phyloP scores from a whole-genome alignment of 2,888 invertebrate genomes.

The Meandrusa payeni region DNA sequence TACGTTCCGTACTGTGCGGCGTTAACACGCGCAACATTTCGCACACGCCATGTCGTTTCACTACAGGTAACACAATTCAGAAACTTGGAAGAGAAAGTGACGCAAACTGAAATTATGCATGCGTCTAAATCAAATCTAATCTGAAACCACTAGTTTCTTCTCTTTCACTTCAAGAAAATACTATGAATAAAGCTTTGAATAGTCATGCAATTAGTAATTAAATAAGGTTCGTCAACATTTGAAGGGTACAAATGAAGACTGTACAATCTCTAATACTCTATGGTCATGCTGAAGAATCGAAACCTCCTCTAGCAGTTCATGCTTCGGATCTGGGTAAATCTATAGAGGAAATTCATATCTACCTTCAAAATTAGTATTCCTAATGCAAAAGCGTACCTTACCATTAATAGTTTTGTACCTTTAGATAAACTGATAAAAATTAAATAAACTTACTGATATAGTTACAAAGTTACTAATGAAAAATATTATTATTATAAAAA shows the following conservation, averaged over 20 bases:
- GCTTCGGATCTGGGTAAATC: constrained; percentile 52
- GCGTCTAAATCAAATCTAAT: constrained; percentile 23
- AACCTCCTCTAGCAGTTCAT: constrained; percentile 46
- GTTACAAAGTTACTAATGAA: too few relatives aligned
- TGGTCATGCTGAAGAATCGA: constrained; percentile 63
- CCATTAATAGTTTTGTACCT: constrained; percentile 28
- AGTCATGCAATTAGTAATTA: constrained; percentile 66
- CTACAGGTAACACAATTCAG: constrained; percentile 2
- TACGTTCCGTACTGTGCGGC: background rate
- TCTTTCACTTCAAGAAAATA: constrained; percentile 35
- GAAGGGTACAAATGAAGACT: constrained; percentile 39
- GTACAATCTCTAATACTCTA: constrained; percentile 54
- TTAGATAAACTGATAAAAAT: too few relatives aligned
- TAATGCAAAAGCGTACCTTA: constrained; percentile 55
- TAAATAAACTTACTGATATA: too few relatives aligned
- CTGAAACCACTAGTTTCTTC: constrained; percentile 30
- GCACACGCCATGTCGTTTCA: constrained; percentile 3
- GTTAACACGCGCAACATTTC: constrained; percentile 21
- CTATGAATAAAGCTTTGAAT: constrained; percentile 49
- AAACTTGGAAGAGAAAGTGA: constrained; percentile 21
- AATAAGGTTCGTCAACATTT: constrained; percentile 38
- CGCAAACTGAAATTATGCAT: constrained; percentile 21
- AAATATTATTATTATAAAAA: too few relatives aligned
- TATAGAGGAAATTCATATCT: constrained; percentile 51
- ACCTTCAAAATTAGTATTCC: constrained; percentile 55